Conservation (phyloP, 2,113 vertebrate genomes). For the Ailuropoda melanoleuca region DNA sequence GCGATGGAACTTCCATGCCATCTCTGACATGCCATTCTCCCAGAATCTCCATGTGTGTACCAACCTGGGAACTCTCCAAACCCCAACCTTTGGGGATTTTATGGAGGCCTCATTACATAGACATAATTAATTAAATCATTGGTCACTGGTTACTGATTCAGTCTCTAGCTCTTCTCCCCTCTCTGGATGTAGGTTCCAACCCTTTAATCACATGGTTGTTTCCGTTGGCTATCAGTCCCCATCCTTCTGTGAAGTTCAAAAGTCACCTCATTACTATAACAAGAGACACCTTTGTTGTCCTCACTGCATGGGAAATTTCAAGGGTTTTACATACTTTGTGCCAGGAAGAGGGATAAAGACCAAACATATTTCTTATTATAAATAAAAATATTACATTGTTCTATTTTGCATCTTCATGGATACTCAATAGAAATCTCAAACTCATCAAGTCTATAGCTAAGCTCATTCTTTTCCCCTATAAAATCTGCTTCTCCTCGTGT, state of each 20-base stretch:
- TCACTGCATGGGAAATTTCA: background rate
- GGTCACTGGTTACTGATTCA: background rate
- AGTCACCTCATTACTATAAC: background rate
- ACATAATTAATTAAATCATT: background rate
- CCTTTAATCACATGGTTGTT: background rate
- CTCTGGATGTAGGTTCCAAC: background rate
- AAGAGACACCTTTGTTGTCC: background rate
- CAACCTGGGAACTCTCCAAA: background rate
- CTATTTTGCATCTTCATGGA: background rate
- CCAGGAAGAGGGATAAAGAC: background rate
- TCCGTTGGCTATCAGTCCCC: background rate
- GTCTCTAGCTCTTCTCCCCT: background rate
- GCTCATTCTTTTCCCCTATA: background rate
- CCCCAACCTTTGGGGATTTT: background rate
- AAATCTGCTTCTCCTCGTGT: background rate
- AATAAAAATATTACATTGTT: background rate
- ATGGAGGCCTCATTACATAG: background rate
- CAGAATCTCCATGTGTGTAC: background rate
- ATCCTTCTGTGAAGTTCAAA: background rate
- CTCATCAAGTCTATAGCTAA: background rate
- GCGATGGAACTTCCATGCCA: background rate
- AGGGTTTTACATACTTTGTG: background rate
- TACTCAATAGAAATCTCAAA: background rate
- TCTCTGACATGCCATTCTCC: background rate
- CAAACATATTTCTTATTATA: background rate